A percentile compares a stretch with the other conserved stretches of the same genome.
These are phyloP conservation scores for Grammomys surdaster DNA, from an alignment of 2,113 vertebrate genomes.

Conservation along the genomic window DNA sequence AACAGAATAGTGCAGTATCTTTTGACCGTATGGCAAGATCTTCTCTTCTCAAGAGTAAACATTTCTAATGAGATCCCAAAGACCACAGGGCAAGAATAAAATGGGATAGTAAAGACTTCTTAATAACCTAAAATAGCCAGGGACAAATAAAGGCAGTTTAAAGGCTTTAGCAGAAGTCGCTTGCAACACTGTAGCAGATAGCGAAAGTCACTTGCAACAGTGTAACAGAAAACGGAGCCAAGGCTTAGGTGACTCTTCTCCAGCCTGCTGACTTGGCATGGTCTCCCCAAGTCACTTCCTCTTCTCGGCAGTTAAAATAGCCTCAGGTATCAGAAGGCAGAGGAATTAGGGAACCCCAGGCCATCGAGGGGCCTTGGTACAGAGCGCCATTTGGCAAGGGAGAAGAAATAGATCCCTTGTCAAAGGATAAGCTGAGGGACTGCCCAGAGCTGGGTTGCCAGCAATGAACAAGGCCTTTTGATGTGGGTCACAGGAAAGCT, in stretches of 20 bases:
- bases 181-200: background rate
- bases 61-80: conserved; percentile 78
- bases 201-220: background rate
- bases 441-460: too few species aligned
- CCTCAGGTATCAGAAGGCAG: background rate
- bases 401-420: background rate
- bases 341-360: conserved; percentile 13
- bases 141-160: conserved; percentile 61
- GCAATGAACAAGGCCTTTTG: background rate
- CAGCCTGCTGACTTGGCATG: background rate
- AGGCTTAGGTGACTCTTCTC: background rate
- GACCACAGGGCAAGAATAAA: conserved; percentile 75
- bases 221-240: background rate
- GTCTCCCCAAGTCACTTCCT: conserved; percentile 1
- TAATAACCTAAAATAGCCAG: conserved; percentile 72
- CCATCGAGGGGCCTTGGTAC: background rate
- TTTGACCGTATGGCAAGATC: conserved; percentile 60
- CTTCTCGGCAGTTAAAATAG: background rate
- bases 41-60: conserved; percentile 71
- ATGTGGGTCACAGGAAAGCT: background rate
- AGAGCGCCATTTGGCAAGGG: background rate
- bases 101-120: conserved; percentile 71
- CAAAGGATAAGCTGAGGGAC: background rate
- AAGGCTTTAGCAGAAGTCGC: conserved; percentile 2
- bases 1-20: conserved; percentile 54